These are phyloP conservation scores for Drosophila mauritiana DNA, from an alignment of 1,140 invertebrate species.

Conservation along the genomic window DNA sequence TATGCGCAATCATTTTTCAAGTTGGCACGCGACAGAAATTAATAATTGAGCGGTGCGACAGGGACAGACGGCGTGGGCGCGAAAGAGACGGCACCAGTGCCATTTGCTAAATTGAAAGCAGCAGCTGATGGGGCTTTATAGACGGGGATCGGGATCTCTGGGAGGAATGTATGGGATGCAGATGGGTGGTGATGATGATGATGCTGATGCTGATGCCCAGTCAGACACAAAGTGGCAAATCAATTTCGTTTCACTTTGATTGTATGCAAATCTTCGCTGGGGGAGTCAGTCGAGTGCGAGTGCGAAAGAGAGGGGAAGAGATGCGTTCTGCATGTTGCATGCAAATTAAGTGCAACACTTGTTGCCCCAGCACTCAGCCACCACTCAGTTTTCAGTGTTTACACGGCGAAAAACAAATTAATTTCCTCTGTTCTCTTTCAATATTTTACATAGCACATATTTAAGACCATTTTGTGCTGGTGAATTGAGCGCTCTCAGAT, in stretches of 20 bases:
- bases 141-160: not conserved
- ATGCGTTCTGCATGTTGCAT: slow-evolving; percentile 68
- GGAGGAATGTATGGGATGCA: not conserved
- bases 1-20: slow-evolving; percentile 82
- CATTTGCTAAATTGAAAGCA: slow-evolving; percentile 78
- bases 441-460: too few species aligned
- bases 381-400: slow-evolving; percentile 1
- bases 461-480: too few species aligned
- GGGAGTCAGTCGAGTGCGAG: slow-evolving; percentile 19
- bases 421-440: too few species aligned
- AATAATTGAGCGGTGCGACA: slow-evolving; percentile 66
- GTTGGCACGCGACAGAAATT: slow-evolving; percentile 79
- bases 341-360: slow-evolving; percentile 79
- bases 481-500: too few species aligned
- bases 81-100: slow-evolving; percentile 26
- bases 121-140: slow-evolving; percentile 16
- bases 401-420: not conserved
- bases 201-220: slow-evolving; percentile 43
- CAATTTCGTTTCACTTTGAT: slow-evolving; percentile 77
- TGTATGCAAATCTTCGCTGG: slow-evolving; percentile 76
- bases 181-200: slow-evolving; percentile 14
- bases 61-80: not conserved
- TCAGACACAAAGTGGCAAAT: slow-evolving; percentile 66
- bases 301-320: not conserved
- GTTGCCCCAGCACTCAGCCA: slow-evolving; percentile 46